phyloP scores from a whole-genome alignment of 1,140 invertebrate species.

The Bilobella aurantiaca region DNA sequence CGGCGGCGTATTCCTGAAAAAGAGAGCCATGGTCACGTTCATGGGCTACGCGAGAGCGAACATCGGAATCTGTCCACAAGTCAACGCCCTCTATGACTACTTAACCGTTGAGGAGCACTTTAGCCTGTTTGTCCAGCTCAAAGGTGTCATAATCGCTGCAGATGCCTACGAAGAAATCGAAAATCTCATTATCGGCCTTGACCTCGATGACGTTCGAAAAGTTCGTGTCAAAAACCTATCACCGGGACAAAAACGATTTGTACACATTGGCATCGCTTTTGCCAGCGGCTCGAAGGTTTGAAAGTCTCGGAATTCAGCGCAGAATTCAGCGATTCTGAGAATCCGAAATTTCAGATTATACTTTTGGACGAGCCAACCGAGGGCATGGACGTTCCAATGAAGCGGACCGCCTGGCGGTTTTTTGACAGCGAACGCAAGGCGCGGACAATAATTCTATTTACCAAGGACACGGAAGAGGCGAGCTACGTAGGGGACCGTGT shows the following conservation, averaged over 20 bases:
- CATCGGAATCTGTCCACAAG: not conserved
- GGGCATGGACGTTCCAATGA: not conserved
- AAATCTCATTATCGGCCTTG: not conserved
- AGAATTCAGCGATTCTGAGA: not conserved
- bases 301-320: not conserved
- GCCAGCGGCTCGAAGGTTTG: not conserved
- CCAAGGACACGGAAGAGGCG: not conserved
- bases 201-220: not conserved
- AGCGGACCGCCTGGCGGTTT: constrained; percentile 2
- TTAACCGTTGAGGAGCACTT: constrained; percentile 2
- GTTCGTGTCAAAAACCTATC: not conserved
- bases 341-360: not conserved
- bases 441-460: not conserved
- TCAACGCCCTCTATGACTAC: not conserved
- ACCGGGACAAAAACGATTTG: not conserved
- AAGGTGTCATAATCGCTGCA: not conserved
- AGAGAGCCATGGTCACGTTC: not conserved
- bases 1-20: not conserved
- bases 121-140: not conserved
- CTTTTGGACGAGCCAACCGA: constrained; percentile 1
- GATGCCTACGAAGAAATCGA: not conserved
- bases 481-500: not conserved
- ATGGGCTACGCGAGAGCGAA: not conserved
- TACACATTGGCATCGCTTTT: not conserved
- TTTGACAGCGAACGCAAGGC: not conserved